phyloP scores from a whole-genome alignment of 2,888 invertebrate genomes.

The Drosophila infuscata region DNA sequence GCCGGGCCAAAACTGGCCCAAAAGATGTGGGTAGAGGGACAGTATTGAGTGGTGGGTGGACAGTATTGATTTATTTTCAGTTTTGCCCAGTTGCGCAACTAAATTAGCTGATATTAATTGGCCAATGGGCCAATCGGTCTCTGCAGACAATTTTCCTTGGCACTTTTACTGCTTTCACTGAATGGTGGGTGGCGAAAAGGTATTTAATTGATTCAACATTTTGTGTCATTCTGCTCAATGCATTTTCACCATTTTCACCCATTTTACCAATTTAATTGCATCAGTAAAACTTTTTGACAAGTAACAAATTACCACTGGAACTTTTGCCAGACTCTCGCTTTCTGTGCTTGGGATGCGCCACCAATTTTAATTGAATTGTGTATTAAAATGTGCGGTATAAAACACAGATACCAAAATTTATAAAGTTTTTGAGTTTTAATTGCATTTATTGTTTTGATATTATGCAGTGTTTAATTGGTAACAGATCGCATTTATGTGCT shows the following conservation, averaged over 20 bases:
- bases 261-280: constrained; percentile 64
- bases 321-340: constrained; percentile 19
- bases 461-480: constrained; percentile 21
- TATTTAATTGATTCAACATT: constrained; percentile 53
- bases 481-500: constrained; percentile 2
- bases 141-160: constrained; percentile 32
- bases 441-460: constrained; percentile 55
- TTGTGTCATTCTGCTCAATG: constrained; percentile 39
- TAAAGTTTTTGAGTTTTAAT: constrained; percentile 55
- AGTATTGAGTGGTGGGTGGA: background rate
- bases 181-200: constrained; percentile 2
- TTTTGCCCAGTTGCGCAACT: constrained; percentile 43
- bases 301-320: constrained; percentile 53
- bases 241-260: constrained; percentile 16
- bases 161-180: background rate
- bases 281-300: constrained; percentile 63
- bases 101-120: constrained; percentile 75
- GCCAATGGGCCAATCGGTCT: constrained; percentile 41
- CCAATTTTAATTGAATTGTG: constrained; percentile 61
- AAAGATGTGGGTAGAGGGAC: background rate
- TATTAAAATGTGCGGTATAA: constrained; percentile 42
- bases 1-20: constrained; percentile 7
- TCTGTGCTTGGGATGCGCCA: constrained; percentile 32
- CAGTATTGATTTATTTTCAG: constrained; percentile 65
- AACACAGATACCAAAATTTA: constrained; percentile 28